Conservation (phyloP, 1,140 invertebrate genomes). For the Dermatophagoides farinae region DNA sequence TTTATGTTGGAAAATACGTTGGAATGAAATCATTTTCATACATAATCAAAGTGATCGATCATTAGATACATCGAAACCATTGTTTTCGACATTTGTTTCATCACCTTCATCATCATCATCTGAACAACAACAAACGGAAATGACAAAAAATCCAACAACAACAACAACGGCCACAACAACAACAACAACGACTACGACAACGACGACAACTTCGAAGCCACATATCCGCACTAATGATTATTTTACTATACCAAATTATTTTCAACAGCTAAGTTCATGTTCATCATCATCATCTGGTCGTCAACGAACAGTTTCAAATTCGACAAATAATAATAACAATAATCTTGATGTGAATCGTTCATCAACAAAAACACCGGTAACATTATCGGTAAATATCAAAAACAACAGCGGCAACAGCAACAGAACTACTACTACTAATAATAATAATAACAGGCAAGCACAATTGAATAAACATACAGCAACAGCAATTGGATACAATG, state of each 20-base stretch:
- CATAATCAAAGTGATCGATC: not conserved
- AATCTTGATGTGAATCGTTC: too few species aligned
- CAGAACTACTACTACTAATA: not conserved
- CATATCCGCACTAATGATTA: conserved; percentile 2
- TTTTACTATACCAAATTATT: not conserved
- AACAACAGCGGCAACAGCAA: not conserved
- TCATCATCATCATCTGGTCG: not conserved
- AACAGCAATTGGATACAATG: too few species aligned
- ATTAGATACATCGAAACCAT: not conserved
- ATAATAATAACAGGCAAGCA: not conserved
- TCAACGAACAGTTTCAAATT: too few species aligned
- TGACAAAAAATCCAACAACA: too few species aligned
- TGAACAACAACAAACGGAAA: not conserved
- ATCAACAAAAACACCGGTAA: not conserved
- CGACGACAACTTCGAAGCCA: not conserved
- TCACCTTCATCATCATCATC: not conserved
- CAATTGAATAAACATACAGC: not conserved
- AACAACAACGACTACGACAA: too few species aligned
- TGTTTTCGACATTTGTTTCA: not conserved
- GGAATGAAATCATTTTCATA: conserved; percentile 35
- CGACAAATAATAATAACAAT: too few species aligned
- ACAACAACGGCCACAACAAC: too few species aligned
- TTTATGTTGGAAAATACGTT: conserved; percentile 55
- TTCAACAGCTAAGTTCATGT: not conserved
- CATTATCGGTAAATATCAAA: not conserved